Percentiles rank a stretch among this genome's conserved stretches.
Conservation (phyloP, 2,888 invertebrate species). For the Orchesellides sinensis region DNA sequence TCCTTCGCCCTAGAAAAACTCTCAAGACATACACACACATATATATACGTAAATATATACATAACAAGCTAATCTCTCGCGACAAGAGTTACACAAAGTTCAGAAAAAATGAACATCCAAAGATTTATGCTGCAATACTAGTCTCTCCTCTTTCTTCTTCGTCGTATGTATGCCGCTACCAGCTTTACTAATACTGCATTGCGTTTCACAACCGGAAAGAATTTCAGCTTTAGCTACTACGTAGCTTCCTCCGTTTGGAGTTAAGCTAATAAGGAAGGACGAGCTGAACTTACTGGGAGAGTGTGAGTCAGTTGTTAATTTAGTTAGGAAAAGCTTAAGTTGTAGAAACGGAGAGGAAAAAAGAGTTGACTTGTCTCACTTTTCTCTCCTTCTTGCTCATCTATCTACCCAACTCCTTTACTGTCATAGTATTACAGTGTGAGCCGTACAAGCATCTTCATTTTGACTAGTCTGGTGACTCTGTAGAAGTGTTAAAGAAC, state of each 20-base stretch:
- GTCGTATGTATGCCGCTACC: neutral
- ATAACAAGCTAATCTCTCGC: conserved; percentile 47
- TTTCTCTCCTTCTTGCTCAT: conserved; percentile 27
- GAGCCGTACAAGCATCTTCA: conserved; percentile 5
- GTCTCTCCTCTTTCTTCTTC: no score
- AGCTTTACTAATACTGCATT: conserved; percentile 26
- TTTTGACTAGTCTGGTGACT: neutral
- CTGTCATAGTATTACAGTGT: neutral
- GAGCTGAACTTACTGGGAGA: no score
- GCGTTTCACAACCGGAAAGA: conserved; percentile 15
- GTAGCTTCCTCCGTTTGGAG: neutral
- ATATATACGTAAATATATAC: neutral
- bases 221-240: neutral
- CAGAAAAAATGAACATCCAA: conserved; percentile 44
- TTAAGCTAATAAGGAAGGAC: conserved; percentile 43
- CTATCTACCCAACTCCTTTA: conserved; percentile 25
- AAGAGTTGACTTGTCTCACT: conserved; percentile 40
- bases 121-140: conserved; percentile 56
- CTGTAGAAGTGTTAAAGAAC: conserved; percentile 35
- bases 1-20: no score
- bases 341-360: conserved; percentile 11
- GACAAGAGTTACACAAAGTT: conserved; percentile 29
- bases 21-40: no score
- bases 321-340: conserved; percentile 54
- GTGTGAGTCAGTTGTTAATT: conserved; percentile 59